Evolutionary conservation across 1,140 invertebrate genomes (phyloP).

Genomic region (Tetraneura akinire): DNA sequence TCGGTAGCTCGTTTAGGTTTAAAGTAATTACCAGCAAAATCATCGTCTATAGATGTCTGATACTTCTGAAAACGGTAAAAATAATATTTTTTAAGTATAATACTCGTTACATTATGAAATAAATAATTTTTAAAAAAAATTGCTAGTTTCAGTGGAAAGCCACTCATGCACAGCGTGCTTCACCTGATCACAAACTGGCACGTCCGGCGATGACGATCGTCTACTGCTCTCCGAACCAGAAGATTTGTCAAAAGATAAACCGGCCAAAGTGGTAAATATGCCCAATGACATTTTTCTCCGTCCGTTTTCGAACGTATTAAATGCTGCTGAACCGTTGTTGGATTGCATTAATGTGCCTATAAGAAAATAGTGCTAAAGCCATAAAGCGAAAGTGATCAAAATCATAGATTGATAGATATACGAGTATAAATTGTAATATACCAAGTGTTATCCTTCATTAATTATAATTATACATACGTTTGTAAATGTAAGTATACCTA

Average conservation of each 20-base stretch:
- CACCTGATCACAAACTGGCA: slow-evolving; percentile 1
- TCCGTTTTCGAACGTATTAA: slow-evolving; percentile 36
- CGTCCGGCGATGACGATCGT: slow-evolving; percentile 34
- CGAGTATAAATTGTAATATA: too few relatives aligned
- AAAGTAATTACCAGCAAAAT: slow-evolving; percentile 73
- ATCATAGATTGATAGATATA: too few relatives aligned
- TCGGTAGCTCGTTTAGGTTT: slow-evolving; percentile 68
- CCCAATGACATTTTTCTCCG: slow-evolving; percentile 41
- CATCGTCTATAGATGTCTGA: slow-evolving; percentile 63
- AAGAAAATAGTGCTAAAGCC: slow-evolving; percentile 20
- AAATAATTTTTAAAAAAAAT: background rate
- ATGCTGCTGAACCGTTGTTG: background rate
- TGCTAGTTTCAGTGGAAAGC: background rate
- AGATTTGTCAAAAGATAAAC: slow-evolving; percentile 36
- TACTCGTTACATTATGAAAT: background rate
- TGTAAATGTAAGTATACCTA: too few relatives aligned
- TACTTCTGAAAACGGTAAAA: slow-evolving; percentile 60
- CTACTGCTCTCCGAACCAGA: slow-evolving; percentile 38
- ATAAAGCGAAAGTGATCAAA: too few relatives aligned
- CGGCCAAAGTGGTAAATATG: slow-evolving; percentile 30
- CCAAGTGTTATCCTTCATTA: too few relatives aligned
- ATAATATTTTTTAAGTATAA: background rate
- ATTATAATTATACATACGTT: too few relatives aligned
- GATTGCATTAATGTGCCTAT: slow-evolving; percentile 30
- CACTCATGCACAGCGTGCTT: background rate